Base-by-base conservation (phyloP, 2,888 invertebrate genomes). In the Catocala fraxini region DNA sequence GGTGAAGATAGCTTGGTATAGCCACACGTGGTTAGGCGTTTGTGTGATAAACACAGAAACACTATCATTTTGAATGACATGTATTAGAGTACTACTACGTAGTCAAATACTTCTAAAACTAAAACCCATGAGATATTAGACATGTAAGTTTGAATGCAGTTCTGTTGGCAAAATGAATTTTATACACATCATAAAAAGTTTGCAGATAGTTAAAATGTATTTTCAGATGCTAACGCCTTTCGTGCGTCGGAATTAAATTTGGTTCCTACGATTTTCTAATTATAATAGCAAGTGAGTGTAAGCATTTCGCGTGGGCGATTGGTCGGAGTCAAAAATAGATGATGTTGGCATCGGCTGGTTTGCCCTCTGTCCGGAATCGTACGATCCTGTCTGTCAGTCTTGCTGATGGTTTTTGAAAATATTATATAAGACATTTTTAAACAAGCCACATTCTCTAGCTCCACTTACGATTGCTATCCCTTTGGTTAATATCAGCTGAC, bases 281-380 rank as follows among this genome's bases (percentile, higher is more conserved):
- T 91, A 89, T 93, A 94, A 86, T 83, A 86, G 82, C 88, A 90
- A 89, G 90, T 90, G 91, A 89, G 92, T 93, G 89, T 91, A 92
- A 92, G 92, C 90, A 90, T 88, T 91, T 92, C 78, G 90, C 92
- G 93, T 94, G 84, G 94, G 94, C 75, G 89, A 79, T 79, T 80
- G 84, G 86, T 85, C 85, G 76, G 71, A 71, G 79, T 75, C 87
- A 65, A 84, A 92, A 93, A 93, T 93, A 93, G 86, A 86, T 63
- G 69, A 71, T 80, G 91, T 92, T 93, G 93, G 93, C 93, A 91
- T 82, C 90, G 79, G 73, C 80, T 73, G 71, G 80, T 81, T 80
- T 82, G 84, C 83, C 82, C 78, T 82, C 70, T 78, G 78, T 80
- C 77, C 72, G 68, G 74, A 63, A 68, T 63, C 61, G 65, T 66